phyloP scores from a whole-genome alignment of 2,888 invertebrate genomes.

The Lochmaea capreae region DNA sequence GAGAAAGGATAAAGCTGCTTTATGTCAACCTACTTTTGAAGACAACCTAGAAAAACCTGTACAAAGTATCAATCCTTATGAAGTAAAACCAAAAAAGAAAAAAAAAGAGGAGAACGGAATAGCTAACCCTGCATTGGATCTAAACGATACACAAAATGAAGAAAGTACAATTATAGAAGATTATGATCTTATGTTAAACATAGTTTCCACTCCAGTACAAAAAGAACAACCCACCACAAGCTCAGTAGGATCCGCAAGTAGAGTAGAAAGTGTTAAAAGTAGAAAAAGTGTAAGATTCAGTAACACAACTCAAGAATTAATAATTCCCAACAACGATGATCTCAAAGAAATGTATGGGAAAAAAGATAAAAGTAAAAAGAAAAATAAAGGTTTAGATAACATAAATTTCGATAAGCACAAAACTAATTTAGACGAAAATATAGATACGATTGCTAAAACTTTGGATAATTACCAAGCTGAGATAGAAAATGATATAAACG shows the following conservation, averaged over 20 bases:
- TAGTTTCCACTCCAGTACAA: conserved; percentile 50
- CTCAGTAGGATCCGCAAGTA: conserved; percentile 29
- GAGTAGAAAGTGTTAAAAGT: conserved; percentile 36
- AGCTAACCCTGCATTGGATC: conserved; percentile 49
- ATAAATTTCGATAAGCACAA: conserved; percentile 51
- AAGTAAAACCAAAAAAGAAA: conserved; percentile 36
- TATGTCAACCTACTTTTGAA: conserved; percentile 48
- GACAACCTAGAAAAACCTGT: conserved; percentile 21
- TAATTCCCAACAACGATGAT: conserved; percentile 57
- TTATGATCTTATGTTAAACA: conserved; percentile 54
- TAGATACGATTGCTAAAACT: conserved; percentile 54
- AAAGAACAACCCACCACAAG: conserved; percentile 19
- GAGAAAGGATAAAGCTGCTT: conserved; percentile 29
- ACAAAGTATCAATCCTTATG: conserved; percentile 26
- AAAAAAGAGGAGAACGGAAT: conserved; percentile 22
- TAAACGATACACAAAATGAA: conserved; percentile 40
- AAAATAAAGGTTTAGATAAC: conserved; percentile 52
- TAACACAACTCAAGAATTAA: conserved; percentile 54
- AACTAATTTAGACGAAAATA: conserved; percentile 55
- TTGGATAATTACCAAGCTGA: conserved; percentile 61
- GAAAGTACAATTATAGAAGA: conserved; percentile 20
- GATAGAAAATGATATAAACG: conserved; percentile 64
- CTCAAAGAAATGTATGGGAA: conserved; percentile 42
- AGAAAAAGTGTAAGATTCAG: conserved; percentile 56
- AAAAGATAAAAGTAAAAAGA: conserved; percentile 40